Evolutionary conservation across 2,888 invertebrate genomes (phyloP).

Genomic region (Caenorhabditis uteleia): DNA sequence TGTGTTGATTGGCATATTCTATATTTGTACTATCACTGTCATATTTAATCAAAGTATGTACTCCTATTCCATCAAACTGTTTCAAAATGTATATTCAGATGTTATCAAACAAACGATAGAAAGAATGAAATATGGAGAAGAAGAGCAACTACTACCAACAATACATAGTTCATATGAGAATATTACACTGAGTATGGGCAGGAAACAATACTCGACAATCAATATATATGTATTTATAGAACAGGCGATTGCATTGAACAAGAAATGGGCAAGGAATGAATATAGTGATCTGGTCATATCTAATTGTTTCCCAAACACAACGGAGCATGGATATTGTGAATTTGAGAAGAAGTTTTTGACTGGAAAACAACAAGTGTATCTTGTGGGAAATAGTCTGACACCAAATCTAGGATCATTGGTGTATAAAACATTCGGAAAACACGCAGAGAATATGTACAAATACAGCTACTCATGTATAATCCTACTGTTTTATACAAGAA

Average conservation of each 20-base stretch:
- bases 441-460: constrained; percentile 38
- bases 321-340: constrained; percentile 43
- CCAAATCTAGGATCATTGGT: constrained; percentile 34
- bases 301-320: constrained; percentile 37
- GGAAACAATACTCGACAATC: no score
- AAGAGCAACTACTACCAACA: constrained; percentile 2
- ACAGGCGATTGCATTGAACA: constrained; percentile 33
- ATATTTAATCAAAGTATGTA: constrained; percentile 9
- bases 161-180: constrained; percentile 16
- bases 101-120: constrained; percentile 6
- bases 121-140: constrained; percentile 17
- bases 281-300: constrained; percentile 34
- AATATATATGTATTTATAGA: constrained; percentile 12
- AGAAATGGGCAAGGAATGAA: constrained; percentile 37
- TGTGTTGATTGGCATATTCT: constrained; percentile 21
- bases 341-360: constrained; percentile 17
- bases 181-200: constrained; percentile 17
- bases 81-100: neutral
- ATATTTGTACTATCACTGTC: constrained; percentile 8
- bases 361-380: constrained; percentile 26
- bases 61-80: neutral
- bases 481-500: no score
- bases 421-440: constrained; percentile 25
- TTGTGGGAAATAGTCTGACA: constrained; percentile 46
- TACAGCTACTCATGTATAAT: constrained; percentile 38